phyloP scores from a whole-genome alignment of 1,140 invertebrate genomes.

The Eueides isabella region DNA sequence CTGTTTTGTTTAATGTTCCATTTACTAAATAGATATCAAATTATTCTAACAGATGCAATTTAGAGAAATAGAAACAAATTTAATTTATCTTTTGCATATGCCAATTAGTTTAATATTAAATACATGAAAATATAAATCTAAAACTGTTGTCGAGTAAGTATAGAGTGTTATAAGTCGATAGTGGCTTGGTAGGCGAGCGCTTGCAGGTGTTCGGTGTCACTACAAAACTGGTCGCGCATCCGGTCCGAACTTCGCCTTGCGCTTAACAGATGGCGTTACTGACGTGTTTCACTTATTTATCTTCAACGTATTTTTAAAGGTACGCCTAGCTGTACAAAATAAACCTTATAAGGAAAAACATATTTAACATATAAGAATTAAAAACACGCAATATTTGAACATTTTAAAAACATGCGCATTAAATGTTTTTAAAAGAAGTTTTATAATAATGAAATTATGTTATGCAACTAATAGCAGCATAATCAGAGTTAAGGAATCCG shows the following conservation, averaged over 20 bases:
- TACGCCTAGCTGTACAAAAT: neutral
- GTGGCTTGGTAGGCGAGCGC: constrained; percentile 44
- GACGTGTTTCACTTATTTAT: constrained; percentile 37
- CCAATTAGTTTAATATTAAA: neutral
- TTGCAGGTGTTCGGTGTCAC: constrained; percentile 75
- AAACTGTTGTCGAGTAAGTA: neutral
- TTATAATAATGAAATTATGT: constrained; percentile 6
- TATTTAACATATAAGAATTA: neutral
- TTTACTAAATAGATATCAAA: too few relatives aligned
- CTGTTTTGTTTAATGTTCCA: too few relatives aligned
- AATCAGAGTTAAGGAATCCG: constrained; percentile 69
- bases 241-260: constrained; percentile 54
- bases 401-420: too few relatives aligned
- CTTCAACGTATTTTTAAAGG: constrained; percentile 4
- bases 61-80: neutral
- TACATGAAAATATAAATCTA: neutral
- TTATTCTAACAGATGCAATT: neutral
- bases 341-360: neutral
- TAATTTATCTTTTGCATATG: neutral
- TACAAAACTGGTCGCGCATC: constrained; percentile 76
- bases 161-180: constrained; percentile 28
- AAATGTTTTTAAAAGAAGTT: neutral
- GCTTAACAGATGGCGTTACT: constrained; percentile 71
- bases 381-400: neutral
- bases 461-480: constrained; percentile 76